Evolutionary conservation across 2,113 vertebrate species (phyloP), one percentile per base, ranked within the genome.

Genomic region (Hemiscyllium ocellatum): DNA sequence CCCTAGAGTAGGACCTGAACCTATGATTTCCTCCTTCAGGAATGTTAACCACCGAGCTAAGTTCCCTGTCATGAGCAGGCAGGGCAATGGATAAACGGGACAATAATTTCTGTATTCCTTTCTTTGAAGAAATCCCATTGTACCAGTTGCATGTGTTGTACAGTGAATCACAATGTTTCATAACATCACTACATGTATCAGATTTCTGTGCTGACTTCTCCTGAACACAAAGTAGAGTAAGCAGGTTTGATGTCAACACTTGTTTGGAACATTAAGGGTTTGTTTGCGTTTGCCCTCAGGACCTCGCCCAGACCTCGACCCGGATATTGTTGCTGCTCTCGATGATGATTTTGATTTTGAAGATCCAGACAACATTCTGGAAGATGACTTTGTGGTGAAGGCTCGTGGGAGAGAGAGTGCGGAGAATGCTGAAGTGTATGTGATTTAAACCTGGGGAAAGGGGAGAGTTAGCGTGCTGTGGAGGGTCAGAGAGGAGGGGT

Each of bases 261-360:
- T 83, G 78, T 19, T 4, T 4, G 19, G 78, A 37, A 37, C 37
- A 42, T 24, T 85, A 37, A 76, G 10, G 12, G 29, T 95, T 13
- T 65, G 52, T 33, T 90, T 93, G 89, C 33, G 37, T 66, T 10
- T 93, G 37, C 70, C 95, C 96, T 7, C 97, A 99, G 99, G 99
- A 15, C 99, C 99, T 0, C 97, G 98, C 3, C 96, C 99, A 78
- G 99, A 99, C 97, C 98, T 99, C 98, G 99, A 99, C 96, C 99
- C 99, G 0, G 99, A 99, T 96, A 98, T 99, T 76, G 98, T 99
- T 90, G 99, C 99, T 0, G 99, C 98, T 56, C 98, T 99, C 33
- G 99, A 99, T 96, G 99, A 99, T 95, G 99, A 99, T 97, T 99
- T 99, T 97, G 98, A 99, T 97, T 99, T 97, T 95, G 97, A 98